Base-by-base conservation (phyloP, 2,113 vertebrate genomes). In the Elaphurus davidianus region DNA sequence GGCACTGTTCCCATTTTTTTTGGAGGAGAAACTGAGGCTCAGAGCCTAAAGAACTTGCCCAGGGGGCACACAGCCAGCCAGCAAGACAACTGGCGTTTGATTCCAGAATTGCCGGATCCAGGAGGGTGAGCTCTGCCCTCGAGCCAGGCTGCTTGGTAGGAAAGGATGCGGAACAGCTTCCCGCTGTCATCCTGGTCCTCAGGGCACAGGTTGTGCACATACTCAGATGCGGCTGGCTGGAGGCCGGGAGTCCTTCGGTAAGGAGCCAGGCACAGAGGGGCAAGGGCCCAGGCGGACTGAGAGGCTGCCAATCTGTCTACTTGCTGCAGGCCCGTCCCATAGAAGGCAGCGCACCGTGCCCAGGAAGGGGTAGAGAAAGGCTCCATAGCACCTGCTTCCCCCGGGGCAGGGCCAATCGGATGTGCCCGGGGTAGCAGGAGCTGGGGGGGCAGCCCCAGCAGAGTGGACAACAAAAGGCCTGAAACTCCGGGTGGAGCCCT, bases 321-420 rank as follows among this genome's bases (percentile, higher is more conserved):
- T 27, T 57, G 82, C 50, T 21, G 10, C 36, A 2, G 0, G 43
- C 57, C 43, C 5, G 5, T 17, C 23, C 82, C 74, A 23, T 1
- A 30, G 50, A 47, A 91, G 28, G 45, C 78, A 36, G 40, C 13
- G 19, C 12, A 23, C 67, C 0, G 0, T 16, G 52, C 62, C 91
- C 83, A 85, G 62, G 92, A 94, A 94, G 86, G 57, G 76, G 57
- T 60, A 57, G 95, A 87, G 94, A 88, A 87, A 88, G 60, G 3
- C 79, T 90, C 78, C 90, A 60, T 36, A 82, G 89, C 2, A 21
- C 50, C 55, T 21, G 86, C 83, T 92, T 91, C 74, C 17, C 3
- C 71, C 76, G 67, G 54, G 71, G 52, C 30, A 55, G 62, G 52
- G 40, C 36, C 62, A 40, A 12, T 12, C 3, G 3, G 67, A 23